A percentile compares a stretch with the other conserved stretches of the same genome.
These are phyloP conservation scores for Ophraella communa DNA, from an alignment of 2,888 invertebrate species.

Conservation along the genomic window DNA sequence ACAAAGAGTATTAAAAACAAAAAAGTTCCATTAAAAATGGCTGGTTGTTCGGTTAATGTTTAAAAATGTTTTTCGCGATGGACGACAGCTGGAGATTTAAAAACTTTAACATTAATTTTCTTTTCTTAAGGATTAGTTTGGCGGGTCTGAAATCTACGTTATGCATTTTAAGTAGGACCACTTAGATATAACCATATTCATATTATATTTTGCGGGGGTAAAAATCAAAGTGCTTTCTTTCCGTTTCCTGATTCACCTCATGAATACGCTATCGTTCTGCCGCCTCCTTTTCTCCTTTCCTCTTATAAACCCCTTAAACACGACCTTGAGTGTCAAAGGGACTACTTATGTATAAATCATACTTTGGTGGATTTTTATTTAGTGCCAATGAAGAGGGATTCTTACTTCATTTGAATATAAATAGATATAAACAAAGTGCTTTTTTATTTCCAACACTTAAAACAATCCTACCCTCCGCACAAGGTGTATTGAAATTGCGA, in stretches of 20 bases:
- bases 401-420: slow-evolving; percentile 45
- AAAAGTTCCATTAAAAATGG: background rate
- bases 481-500: background rate
- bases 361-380: slow-evolving; percentile 49
- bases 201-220: slow-evolving; percentile 57
- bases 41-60: background rate
- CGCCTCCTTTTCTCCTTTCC: slow-evolving; percentile 47
- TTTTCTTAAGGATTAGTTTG: slow-evolving; percentile 53
- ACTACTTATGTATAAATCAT: slow-evolving; percentile 53
- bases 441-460: slow-evolving; percentile 27
- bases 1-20: too few species aligned
- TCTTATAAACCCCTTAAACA: slow-evolving; percentile 53
- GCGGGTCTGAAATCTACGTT: slow-evolving; percentile 53
- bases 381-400: slow-evolving; percentile 45
- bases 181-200: slow-evolving; percentile 58
- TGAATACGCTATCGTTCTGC: slow-evolving; percentile 53
- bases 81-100: slow-evolving; percentile 19
- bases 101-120: slow-evolving; percentile 49
- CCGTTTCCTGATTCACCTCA: slow-evolving; percentile 52
- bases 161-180: slow-evolving; percentile 60
- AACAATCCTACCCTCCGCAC: slow-evolving; percentile 3
- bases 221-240: slow-evolving; percentile 59
- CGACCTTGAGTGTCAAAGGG: slow-evolving; percentile 51
- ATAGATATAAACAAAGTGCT: slow-evolving; percentile 38
- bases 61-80: background rate